Conservation (phyloP, 2,888 invertebrate species). For the Stenchaetothrips biformis region DNA sequence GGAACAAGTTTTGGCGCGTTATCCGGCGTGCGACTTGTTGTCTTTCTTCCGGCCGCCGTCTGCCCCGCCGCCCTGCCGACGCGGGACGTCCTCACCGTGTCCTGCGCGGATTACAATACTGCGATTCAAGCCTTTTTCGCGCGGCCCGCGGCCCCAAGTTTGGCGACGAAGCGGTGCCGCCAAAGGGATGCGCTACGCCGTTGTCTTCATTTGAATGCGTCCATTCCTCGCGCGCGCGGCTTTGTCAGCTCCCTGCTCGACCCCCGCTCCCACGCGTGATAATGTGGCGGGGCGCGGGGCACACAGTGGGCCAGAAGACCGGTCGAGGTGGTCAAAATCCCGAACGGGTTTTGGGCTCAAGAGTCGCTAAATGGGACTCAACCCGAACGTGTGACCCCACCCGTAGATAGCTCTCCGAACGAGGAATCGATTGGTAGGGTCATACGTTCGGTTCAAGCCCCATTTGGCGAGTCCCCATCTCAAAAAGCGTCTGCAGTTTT, state of each 20-base stretch:
- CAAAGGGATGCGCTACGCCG: too few species aligned
- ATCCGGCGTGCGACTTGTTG: conserved; percentile 11
- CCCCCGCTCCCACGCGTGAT: conserved; percentile 51
- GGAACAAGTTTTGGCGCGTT: conserved; percentile 24
- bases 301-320: too few species aligned
- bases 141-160: neutral
- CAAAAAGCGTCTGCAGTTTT: conserved; percentile 56
- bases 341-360: too few species aligned
- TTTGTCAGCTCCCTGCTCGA: conserved; percentile 24
- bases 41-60: conserved; percentile 2
- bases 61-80: neutral
- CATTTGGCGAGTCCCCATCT: too few species aligned
- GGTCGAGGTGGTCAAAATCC: too few species aligned
- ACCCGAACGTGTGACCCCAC: too few species aligned
- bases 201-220: too few species aligned
- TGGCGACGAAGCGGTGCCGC: neutral
- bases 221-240: neutral
- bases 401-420: too few species aligned
- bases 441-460: too few species aligned
- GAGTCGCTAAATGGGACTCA: too few species aligned
- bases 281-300: conserved; percentile 62
- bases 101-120: neutral
- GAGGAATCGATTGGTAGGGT: too few species aligned
- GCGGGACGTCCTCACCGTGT: neutral
- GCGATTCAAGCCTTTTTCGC: conserved; percentile 16